Evolutionary conservation across 2,888 invertebrate genomes (phyloP), one percentile per base, ranked within the genome.

Genomic region (Arctia plantaginis): DNA sequence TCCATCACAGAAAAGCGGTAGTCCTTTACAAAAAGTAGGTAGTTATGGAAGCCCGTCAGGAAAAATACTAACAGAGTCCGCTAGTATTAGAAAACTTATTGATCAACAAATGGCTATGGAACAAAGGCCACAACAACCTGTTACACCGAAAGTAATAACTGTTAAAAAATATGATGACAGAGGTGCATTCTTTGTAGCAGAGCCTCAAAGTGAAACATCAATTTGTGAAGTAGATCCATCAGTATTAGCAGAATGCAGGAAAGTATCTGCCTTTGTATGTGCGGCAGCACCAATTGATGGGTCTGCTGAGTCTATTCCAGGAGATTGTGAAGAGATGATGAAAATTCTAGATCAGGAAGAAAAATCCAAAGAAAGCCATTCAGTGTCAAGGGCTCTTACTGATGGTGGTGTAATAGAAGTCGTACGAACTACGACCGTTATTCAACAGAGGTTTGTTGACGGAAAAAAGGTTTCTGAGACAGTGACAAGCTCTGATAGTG

Each of bases 311-410:
- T 96, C 96, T 0, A 95, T 95, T 76, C 95, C 95, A 93, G 97
- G 94, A 94, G 97, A 88, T 90, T 97, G 91, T 93, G 97, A 89
- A 93, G 96, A 91, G 93, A 96, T 88, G 97, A 96, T 92, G 97
- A 96, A 93, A 95, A 93, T 93, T 80, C 92, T 91, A 89, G 96
- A 91, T 86, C 96, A 89, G 95, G 97, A 93, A 96, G 94, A 95
- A 77, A 92, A 93, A 79, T 88, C 91, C 18, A 91, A 91, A 65
- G 86, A 89, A 78, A 83, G 85, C 30, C 85, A 90, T 72, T 72
- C 87, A 30, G 86, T 90, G 2, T 90, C 91, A 0, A 90, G 87
- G 81, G 90, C 92, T 1, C 89, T 92, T 69, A 90, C 90, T 20
- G 94, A 93, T 47, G 85, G 91, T 23, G 93, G 93, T 39, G 89